Conservation (phyloP, 2,113 vertebrate genomes). For the Eretmochelys imbricata region DNA sequence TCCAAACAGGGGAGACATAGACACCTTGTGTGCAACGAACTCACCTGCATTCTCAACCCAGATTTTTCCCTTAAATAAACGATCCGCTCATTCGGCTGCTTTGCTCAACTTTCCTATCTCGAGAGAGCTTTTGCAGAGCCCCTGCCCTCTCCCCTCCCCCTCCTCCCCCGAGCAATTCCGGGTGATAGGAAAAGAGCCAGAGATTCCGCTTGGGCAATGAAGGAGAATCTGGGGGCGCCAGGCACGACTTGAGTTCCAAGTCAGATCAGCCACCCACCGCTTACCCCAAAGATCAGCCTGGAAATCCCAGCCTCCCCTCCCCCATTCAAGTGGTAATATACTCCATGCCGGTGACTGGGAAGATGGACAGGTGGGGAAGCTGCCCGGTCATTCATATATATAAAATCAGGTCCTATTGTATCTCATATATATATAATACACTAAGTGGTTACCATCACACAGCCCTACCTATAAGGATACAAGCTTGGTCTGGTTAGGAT, state of each 20-base stretch:
- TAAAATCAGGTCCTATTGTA: too few species aligned
- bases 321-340: not conserved
- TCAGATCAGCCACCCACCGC: too few species aligned
- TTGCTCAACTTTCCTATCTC: not conserved
- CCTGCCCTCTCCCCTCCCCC: not conserved
- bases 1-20: not conserved
- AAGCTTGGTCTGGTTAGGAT: not conserved
- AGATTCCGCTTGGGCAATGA: not conserved
- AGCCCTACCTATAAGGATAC: not conserved
- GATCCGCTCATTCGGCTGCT: too few species aligned
- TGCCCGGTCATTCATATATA: too few species aligned
- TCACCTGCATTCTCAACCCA: not conserved
- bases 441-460: too few species aligned
- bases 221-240: not conserved
- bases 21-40: too few species aligned
- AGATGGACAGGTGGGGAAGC: not conserved
- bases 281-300: not conserved
- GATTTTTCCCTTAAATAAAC: not conserved
- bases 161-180: not conserved
- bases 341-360: not conserved
- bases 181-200: not conserved
- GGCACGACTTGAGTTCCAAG: not conserved
- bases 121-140: not conserved
- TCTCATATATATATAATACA: too few species aligned
- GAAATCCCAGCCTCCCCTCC: not conserved